Conservation (phyloP, 2,113 vertebrate species). For the Anthoscopus minutus region DNA sequence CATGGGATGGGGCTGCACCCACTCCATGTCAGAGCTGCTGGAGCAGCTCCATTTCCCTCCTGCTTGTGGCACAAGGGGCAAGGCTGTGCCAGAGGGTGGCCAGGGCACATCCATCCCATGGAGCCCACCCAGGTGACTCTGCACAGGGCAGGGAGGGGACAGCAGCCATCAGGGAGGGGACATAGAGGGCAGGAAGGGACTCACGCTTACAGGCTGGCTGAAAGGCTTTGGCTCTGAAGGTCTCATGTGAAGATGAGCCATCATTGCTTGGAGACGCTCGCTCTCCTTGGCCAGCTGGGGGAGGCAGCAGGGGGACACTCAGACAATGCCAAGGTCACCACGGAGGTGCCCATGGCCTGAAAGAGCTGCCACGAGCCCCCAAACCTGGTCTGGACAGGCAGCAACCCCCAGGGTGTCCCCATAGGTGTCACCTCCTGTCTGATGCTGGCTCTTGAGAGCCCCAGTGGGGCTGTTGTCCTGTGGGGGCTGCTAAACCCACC, state of each 20-base stretch:
- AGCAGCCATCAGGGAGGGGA: rapidly evolving
- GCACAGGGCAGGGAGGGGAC: not conserved
- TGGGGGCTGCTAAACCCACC: not conserved
- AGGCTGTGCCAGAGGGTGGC: not conserved
- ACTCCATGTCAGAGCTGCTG: rapidly evolving
- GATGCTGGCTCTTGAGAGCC: rapidly evolving
- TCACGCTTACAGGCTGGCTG: slow-evolving; percentile 88
- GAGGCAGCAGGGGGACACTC: not conserved
- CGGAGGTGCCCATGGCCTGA: not conserved
- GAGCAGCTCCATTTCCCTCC: not conserved
- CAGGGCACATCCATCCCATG: rapidly evolving
- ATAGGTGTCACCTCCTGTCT: not conserved
- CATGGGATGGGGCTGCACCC: not conserved
- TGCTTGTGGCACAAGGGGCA: not conserved
- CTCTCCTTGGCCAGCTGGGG: slow-evolving; percentile 94
- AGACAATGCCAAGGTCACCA: not conserved
- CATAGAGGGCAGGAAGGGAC: not conserved
- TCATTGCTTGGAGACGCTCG: slow-evolving; percentile 97
- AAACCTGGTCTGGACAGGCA: not conserved
- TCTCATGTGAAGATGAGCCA: slow-evolving; percentile 98
- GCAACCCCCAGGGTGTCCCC: not conserved
- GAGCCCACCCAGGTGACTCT: not conserved
- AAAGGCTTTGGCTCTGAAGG: slow-evolving; percentile 98
- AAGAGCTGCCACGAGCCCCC: not conserved
- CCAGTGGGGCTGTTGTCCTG: not conserved